A percentile compares a stretch with the other conserved stretches of the same genome.
Conservation (phyloP, 2,888 invertebrate genomes). For the Tromatobia lineatoria region DNA sequence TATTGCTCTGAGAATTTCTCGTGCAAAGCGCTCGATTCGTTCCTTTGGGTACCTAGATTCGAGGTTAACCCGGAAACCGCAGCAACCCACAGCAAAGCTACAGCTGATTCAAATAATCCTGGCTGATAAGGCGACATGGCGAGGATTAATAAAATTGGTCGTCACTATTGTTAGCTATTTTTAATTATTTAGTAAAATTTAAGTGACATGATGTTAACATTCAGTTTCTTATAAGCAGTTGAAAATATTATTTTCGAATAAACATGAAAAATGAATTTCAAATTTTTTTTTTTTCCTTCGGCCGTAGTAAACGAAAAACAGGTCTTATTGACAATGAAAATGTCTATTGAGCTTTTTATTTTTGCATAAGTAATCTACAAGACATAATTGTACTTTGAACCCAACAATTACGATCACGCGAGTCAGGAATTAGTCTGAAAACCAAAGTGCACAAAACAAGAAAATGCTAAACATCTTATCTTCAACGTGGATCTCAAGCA, state of each 20-base stretch:
- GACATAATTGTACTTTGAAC: not conserved
- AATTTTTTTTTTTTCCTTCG: no score
- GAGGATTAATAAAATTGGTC: constrained; percentile 36
- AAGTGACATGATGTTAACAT: no score
- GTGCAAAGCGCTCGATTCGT: constrained; percentile 8
- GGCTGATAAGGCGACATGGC: constrained; percentile 57
- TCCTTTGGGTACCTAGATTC: constrained; percentile 13
- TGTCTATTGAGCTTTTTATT: no score
- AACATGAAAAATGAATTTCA: no score
- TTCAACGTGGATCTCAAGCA: not conserved
- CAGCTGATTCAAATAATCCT: constrained; percentile 62
- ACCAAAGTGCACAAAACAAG: not conserved
- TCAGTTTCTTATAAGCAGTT: not conserved
- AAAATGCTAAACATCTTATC: not conserved
- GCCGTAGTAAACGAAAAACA: no score
- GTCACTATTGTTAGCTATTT: not conserved
- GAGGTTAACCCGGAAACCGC: constrained; percentile 65
- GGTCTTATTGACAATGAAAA: no score
- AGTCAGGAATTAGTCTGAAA: not conserved
- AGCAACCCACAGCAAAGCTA: constrained; percentile 59
- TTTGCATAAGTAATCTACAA: not conserved
- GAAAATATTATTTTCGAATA: no score
- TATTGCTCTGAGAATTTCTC: constrained; percentile 30
- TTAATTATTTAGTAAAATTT: not conserved
- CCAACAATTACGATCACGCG: not conserved